phyloP scores from a whole-genome alignment of 2,797 vertebrate genomes.

The Lepilemur ruficaudatus region DNA sequence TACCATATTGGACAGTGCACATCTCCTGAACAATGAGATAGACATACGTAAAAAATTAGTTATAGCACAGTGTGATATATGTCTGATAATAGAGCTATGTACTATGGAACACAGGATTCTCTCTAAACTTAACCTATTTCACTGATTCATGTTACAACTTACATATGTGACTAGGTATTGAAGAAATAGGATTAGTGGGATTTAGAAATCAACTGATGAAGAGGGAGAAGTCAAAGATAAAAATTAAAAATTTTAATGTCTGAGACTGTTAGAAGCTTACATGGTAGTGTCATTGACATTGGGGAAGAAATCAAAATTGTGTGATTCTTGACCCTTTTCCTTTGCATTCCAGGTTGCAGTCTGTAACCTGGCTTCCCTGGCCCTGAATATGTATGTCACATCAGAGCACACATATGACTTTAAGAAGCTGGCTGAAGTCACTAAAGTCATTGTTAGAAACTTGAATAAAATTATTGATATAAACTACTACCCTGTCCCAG shows the following conservation, averaged over 20 bases:
- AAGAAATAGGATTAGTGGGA: background rate
- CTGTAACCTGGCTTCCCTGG: constrained; percentile 97
- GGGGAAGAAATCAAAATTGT: background rate
- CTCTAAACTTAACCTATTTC: background rate
- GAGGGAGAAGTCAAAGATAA: background rate
- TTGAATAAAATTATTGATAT: constrained; percentile 98
- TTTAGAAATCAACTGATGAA: constrained; percentile 25
- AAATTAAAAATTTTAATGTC: constrained; percentile 36
- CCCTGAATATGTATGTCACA: constrained; percentile 98
- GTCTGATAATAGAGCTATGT: background rate
- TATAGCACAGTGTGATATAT: background rate
- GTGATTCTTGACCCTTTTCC: constrained; percentile 34
- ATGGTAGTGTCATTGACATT: background rate
- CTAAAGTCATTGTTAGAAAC: constrained; percentile 94
- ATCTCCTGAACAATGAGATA: background rate
- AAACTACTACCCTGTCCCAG: constrained; percentile 95
- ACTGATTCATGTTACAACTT: background rate
- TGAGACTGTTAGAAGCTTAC: background rate
- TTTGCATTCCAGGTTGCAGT: constrained; percentile 88
- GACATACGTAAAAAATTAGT: background rate
- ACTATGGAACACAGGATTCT: background rate
- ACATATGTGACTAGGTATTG: background rate
- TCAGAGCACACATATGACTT: constrained; percentile 93
- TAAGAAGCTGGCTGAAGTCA: constrained; percentile 91
- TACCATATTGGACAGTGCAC: background rate